Evolutionary conservation across 2,888 invertebrate genomes (phyloP).

Genomic region (Myopa tessellatipennis): DNA sequence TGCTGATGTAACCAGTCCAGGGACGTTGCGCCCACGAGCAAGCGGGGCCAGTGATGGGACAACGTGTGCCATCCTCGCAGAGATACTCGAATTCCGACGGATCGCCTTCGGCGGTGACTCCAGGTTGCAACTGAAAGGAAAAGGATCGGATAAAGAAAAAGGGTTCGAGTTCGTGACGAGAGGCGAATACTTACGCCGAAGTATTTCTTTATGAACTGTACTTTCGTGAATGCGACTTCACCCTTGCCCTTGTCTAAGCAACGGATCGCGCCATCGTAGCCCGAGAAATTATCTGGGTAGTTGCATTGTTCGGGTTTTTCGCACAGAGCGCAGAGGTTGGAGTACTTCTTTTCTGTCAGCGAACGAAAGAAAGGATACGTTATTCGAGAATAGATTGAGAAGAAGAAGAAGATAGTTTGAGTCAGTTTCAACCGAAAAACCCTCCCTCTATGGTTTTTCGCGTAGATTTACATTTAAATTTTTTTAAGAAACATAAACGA

Average conservation of each 20-base stretch:
- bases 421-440: too few relatives aligned
- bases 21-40: slow-evolving; percentile 88
- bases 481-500: too few relatives aligned
- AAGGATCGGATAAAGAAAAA: not conserved
- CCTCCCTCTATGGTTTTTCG: too few relatives aligned
- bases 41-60: slow-evolving; percentile 74
- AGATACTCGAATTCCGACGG: slow-evolving; percentile 80
- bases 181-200: slow-evolving; percentile 73
- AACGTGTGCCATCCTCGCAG: slow-evolving; percentile 81
- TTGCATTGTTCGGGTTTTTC: slow-evolving; percentile 81
- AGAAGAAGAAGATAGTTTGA: too few relatives aligned
- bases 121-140: slow-evolving; percentile 72
- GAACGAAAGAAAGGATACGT: slow-evolving; percentile 42
- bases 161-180: not conserved
- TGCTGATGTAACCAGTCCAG: slow-evolving; percentile 83
- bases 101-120: slow-evolving; percentile 73
- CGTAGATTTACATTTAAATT: too few relatives aligned
- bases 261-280: slow-evolving; percentile 86
- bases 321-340: slow-evolving; percentile 82
- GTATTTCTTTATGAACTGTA: slow-evolving; percentile 82
- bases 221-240: slow-evolving; percentile 88
- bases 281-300: slow-evolving; percentile 86
- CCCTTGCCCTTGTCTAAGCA: slow-evolving; percentile 86
- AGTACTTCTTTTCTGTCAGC: slow-evolving; percentile 76
- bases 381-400: not conserved